Percentiles rank a stretch among this genome's conserved stretches.
Conservation (phyloP, 2,113 vertebrate species). For the Muscicapa adusta region DNA sequence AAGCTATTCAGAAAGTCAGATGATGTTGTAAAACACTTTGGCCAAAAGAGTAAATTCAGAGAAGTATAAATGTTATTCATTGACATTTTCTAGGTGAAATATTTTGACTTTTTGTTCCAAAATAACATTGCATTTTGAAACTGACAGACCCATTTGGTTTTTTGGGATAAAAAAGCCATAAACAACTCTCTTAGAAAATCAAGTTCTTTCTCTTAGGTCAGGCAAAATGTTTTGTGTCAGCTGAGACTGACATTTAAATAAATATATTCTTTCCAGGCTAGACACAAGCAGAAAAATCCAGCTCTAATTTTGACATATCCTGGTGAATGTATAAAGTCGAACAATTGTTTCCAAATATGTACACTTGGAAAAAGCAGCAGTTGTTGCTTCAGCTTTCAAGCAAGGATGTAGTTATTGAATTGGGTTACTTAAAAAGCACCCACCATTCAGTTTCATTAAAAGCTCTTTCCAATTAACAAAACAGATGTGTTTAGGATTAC, state of each 20-base stretch:
- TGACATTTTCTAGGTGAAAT: conserved; percentile 59
- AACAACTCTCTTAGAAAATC: conserved; percentile 38
- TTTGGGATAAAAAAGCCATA: conserved; percentile 6
- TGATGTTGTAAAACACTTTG: background rate
- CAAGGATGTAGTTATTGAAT: conserved; percentile 5
- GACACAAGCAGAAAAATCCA: background rate
- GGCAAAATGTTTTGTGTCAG: conserved; percentile 21
- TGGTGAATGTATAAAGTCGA: conserved; percentile 11
- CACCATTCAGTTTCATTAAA: background rate
- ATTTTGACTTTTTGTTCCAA: conserved; percentile 58
- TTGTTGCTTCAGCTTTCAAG: conserved; percentile 6
- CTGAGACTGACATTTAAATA: conserved; percentile 57
- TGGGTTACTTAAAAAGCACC: conserved; percentile 34
- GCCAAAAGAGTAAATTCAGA: conserved; percentile 11
- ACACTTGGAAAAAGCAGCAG: background rate
- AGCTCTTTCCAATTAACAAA: conserved; percentile 48
- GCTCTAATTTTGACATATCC: conserved; percentile 21
- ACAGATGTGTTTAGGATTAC: conserved; percentile 47
- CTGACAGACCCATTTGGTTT: conserved; percentile 26
- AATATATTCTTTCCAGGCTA: conserved; percentile 37
- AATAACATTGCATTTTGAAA: conserved; percentile 48
- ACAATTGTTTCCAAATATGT: conserved; percentile 21
- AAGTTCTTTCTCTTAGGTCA: conserved; percentile 40
- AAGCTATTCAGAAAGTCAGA: conserved; percentile 9
- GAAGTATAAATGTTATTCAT: conserved; percentile 39